Evolutionary conservation across 2,113 vertebrate genomes (phyloP).

Genomic region (Lanius collurio): DNA sequence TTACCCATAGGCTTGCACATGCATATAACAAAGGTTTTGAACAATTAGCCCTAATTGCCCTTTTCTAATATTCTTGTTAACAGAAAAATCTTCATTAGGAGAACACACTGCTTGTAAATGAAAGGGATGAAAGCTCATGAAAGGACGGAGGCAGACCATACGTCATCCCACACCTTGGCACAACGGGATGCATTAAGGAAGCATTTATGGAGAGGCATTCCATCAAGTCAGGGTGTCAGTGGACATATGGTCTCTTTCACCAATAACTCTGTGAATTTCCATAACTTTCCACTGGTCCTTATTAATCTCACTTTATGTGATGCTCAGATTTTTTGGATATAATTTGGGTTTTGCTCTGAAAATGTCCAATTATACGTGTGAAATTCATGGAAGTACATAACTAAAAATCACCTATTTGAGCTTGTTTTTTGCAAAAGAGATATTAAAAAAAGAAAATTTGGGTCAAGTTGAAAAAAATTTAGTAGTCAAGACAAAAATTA

Average conservation of each 20-base stretch:
- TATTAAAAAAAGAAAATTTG: background rate
- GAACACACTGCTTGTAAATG: slow-evolving; percentile 24
- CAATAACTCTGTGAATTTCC: slow-evolving; percentile 9
- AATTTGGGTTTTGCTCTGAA: background rate
- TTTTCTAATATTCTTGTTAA: slow-evolving; percentile 33
- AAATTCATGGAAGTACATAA: background rate
- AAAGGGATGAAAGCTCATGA: slow-evolving; percentile 38
- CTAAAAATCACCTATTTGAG: background rate
- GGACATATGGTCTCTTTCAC: slow-evolving; percentile 43
- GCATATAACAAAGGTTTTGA: slow-evolving; percentile 1
- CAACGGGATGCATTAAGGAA: slow-evolving; percentile 37
- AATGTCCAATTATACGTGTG: background rate
- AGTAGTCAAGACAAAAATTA: background rate
- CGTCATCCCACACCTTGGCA: slow-evolving; percentile 33
- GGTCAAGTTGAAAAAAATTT: background rate
- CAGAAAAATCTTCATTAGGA: slow-evolving; percentile 36
- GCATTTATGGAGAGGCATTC: slow-evolving; percentile 57
- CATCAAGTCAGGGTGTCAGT: slow-evolving; percentile 33
- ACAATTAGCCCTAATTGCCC: slow-evolving; percentile 25
- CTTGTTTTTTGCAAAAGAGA: background rate
- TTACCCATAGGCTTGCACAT: background rate
- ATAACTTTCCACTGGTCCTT: background rate
- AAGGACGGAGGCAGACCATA: slow-evolving; percentile 1
- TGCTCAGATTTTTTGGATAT: background rate
- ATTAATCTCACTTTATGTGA: background rate